A percentile compares a stretch with the other conserved stretches of the same genome.
phyloP scores from a whole-genome alignment of 2,113 vertebrate genomes.

The Cathartes aura region DNA sequence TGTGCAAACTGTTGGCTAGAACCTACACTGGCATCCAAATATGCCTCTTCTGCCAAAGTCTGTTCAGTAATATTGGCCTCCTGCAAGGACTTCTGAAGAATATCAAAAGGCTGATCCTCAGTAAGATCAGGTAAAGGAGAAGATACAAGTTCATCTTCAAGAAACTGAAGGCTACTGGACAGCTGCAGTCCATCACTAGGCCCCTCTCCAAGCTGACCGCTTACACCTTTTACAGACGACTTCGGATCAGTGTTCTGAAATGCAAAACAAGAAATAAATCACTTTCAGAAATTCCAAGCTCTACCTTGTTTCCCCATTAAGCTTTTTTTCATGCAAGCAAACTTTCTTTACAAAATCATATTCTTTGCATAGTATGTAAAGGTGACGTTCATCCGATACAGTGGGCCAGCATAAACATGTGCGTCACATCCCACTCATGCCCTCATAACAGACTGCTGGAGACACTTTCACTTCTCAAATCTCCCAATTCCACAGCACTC shows the following conservation, averaged over 20 bases:
- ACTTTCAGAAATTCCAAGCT: not conserved
- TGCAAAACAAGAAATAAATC: not conserved
- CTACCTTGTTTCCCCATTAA: not conserved
- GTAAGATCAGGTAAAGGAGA: conserved; percentile 90
- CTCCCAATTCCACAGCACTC: not conserved
- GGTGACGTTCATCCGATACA: not conserved
- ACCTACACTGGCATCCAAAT: conserved; percentile 90
- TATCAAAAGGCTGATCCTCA: conserved; percentile 98
- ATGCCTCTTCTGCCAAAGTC: conserved; percentile 95
- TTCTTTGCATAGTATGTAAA: not conserved
- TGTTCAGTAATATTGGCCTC: conserved; percentile 99
- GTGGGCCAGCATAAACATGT: not conserved
- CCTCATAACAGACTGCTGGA: not conserved
- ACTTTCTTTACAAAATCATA: not conserved
- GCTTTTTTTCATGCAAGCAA: not conserved
- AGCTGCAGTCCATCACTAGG: conserved; percentile 89
- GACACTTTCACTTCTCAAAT: not conserved
- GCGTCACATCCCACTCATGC: not conserved
- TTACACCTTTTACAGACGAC: conserved; percentile 88
- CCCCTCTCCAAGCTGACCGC: conserved; percentile 86
- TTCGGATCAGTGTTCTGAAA: conserved; percentile 82
- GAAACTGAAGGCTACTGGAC: conserved; percentile 94
- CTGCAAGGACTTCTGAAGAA: conserved; percentile 97
- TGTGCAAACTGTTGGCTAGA: conserved; percentile 84
- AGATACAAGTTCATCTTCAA: conserved; percentile 92